These are phyloP conservation scores for Drosophila recens DNA, from an alignment of 2,888 invertebrate species.

Conservation along the genomic window DNA sequence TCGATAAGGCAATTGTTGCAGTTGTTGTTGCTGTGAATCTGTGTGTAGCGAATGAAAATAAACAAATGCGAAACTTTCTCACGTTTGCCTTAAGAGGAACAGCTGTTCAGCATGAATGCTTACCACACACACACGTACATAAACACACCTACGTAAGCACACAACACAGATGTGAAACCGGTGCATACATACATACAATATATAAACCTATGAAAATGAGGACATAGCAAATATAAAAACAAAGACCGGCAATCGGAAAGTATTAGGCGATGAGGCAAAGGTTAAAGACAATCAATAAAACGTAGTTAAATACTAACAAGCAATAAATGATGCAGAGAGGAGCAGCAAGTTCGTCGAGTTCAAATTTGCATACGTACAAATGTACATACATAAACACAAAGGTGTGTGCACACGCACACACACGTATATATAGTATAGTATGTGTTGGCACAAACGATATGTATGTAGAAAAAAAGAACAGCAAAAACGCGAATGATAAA, in stretches of 20 bases:
- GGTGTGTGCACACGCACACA: constrained; percentile 8
- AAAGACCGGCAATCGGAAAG: constrained; percentile 40
- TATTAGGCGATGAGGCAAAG: constrained; percentile 29
- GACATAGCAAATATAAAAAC: constrained; percentile 48
- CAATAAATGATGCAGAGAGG: constrained; percentile 27
- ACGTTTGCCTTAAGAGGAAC: constrained; percentile 58
- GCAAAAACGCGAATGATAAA: constrained; percentile 22
- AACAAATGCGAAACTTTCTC: constrained; percentile 58
- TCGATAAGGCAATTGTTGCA: constrained; percentile 23
- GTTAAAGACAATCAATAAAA: constrained; percentile 65
- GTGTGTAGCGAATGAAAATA: constrained; percentile 42
- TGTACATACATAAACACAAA: constrained; percentile 12
- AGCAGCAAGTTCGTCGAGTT: constrained; percentile 24
- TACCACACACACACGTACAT: constrained; percentile 9
- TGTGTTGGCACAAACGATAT: constrained; percentile 13
- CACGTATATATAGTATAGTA: neutral
- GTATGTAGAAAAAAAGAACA: constrained; percentile 7
- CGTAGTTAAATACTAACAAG: constrained; percentile 12
- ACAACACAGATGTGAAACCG: constrained; percentile 23
- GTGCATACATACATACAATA: constrained; percentile 18
- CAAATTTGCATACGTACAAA: constrained; percentile 47
- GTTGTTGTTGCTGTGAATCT: constrained; percentile 11
- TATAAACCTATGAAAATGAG: constrained; percentile 24
- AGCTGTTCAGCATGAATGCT: constrained; percentile 68
- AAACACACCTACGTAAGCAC: constrained; percentile 7